These are phyloP conservation scores for Crocuta crocuta DNA, from an alignment of 2,113 vertebrate species.

Conservation along the genomic window DNA sequence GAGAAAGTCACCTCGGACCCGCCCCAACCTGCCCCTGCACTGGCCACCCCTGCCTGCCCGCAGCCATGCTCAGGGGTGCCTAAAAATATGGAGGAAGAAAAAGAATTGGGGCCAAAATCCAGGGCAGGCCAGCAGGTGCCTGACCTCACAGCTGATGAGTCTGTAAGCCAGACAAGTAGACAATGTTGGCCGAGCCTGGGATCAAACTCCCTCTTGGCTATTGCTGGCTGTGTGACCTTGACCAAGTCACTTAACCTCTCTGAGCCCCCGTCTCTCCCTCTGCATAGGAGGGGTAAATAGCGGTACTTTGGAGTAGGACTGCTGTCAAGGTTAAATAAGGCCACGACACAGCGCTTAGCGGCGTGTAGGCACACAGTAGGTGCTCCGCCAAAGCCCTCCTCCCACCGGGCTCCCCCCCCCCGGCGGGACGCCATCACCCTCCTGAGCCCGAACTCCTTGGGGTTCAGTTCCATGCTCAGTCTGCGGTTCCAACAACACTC, in stretches of 20 bases:
- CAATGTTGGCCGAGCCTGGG: background rate
- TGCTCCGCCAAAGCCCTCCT: too few relatives aligned
- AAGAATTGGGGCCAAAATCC: fast-evolving
- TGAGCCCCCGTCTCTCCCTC: background rate
- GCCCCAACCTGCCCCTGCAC: fast-evolving
- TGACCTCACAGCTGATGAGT: background rate
- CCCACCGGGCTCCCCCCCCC: background rate
- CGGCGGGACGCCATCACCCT: background rate
- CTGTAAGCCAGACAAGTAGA: background rate
- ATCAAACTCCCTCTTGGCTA: background rate
- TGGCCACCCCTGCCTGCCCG: background rate
- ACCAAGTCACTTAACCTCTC: background rate
- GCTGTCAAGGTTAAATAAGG: background rate
- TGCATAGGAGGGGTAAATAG: fast-evolving
- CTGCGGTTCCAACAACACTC: background rate
- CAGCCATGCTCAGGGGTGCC: fast-evolving
- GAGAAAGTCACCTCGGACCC: background rate
- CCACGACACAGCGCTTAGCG: fast-evolving
- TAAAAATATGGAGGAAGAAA: background rate
- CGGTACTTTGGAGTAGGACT: fast-evolving
- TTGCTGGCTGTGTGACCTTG: background rate
- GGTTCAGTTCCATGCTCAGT: fast-evolving
- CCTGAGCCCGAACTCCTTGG: background rate
- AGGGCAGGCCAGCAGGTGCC: background rate
- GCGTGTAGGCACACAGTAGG: background rate